phyloP scores from a whole-genome alignment of 2,888 invertebrate genomes.

The Therioaphis trifolii region DNA sequence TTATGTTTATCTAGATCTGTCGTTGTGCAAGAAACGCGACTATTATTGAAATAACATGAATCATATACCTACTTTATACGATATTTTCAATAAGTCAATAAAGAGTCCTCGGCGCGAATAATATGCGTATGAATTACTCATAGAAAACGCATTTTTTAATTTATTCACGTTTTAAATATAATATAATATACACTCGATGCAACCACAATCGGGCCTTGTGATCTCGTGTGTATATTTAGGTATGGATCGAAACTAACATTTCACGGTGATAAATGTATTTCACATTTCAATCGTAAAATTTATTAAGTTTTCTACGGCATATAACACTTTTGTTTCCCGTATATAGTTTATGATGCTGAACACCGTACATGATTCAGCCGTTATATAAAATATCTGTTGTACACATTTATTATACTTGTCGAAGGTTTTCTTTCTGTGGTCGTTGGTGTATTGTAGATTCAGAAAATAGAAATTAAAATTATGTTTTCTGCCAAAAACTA shows the following conservation, averaged over 20 bases:
- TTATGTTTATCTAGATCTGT: slow-evolving; percentile 47
- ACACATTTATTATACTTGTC: not conserved
- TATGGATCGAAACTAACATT: not conserved
- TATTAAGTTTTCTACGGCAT: slow-evolving; percentile 15
- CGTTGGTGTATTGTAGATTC: too few relatives aligned
- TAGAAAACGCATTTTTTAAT: not conserved
- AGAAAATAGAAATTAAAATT: too few relatives aligned
- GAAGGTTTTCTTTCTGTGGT: too few relatives aligned
- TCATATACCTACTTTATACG: slow-evolving; percentile 2
- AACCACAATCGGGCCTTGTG: not conserved
- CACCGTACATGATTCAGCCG: not conserved
- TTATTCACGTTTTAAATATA: slow-evolving; percentile 4
- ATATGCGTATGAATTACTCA: not conserved
- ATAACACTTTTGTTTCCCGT: not conserved
- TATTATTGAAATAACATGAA: slow-evolving; percentile 41
- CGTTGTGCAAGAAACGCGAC: not conserved
- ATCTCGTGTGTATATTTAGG: not conserved
- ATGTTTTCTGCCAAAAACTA: too few relatives aligned
- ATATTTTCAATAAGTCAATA: not conserved
- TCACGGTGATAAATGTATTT: slow-evolving; percentile 29
- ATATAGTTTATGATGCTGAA: not conserved
- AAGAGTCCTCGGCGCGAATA: not conserved
- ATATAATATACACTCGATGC: not conserved
- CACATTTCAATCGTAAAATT: not conserved
- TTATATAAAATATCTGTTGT: not conserved